These are phyloP conservation scores for Drosophila jambulina DNA, from an alignment of 1,140 invertebrate species.

Conservation along the genomic window DNA sequence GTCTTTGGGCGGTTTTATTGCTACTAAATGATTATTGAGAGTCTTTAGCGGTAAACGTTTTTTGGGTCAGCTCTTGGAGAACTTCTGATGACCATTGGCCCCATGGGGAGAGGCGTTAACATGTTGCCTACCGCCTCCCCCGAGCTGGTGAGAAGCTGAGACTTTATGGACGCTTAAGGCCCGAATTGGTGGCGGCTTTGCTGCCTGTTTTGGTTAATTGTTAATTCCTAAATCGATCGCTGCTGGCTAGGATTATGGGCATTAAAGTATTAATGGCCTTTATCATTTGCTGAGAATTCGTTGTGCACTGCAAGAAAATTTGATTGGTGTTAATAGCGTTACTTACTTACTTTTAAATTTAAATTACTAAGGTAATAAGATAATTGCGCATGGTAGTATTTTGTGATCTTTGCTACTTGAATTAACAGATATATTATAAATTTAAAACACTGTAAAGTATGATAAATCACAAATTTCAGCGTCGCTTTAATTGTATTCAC, in stretches of 20 bases:
- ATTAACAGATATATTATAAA: not conserved
- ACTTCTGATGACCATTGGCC: slow-evolving; percentile 21
- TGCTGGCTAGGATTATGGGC: slow-evolving; percentile 13
- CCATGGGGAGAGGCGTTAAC: slow-evolving; percentile 35
- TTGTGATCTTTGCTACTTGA: not conserved
- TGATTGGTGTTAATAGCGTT: not conserved
- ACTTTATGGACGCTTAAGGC: slow-evolving; percentile 17
- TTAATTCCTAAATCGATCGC: slow-evolving; percentile 17
- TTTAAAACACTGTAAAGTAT: not conserved
- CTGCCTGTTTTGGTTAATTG: slow-evolving; percentile 26
- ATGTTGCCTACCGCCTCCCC: slow-evolving; percentile 8
- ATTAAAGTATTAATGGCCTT: slow-evolving; percentile 19
- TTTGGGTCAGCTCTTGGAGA: slow-evolving; percentile 45
- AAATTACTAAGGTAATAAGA: too few species aligned
- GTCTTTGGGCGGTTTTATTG: slow-evolving; percentile 51
- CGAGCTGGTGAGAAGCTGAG: slow-evolving; percentile 5
- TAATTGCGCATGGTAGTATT: not conserved
- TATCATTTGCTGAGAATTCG: slow-evolving; percentile 3
- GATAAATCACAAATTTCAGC: not conserved
- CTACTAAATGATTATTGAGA: slow-evolving; percentile 57
- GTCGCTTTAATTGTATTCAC: not conserved
- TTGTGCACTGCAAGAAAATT: not conserved
- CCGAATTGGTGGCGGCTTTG: slow-evolving; percentile 10
- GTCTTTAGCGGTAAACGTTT: slow-evolving; percentile 54
- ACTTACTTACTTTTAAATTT: too few species aligned